Evolutionary conservation across 2,113 vertebrate species (phyloP).

Genomic region (Recurvirostra avosetta): DNA sequence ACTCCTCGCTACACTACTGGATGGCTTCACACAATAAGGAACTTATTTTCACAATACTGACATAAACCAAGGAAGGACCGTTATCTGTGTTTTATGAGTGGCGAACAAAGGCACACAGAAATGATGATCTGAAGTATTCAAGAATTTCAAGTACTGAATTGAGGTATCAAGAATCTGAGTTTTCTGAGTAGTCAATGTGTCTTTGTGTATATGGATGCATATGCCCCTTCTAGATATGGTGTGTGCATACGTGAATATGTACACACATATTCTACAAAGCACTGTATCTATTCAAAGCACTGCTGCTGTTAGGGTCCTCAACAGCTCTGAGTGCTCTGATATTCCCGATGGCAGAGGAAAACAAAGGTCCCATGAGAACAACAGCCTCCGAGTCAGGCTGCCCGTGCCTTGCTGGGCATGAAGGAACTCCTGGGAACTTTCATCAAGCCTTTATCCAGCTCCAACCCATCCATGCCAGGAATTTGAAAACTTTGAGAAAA

Average conservation of each 20-base stretch:
- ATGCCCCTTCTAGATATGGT: fast-evolving
- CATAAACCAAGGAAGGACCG: not conserved
- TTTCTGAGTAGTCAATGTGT: not conserved
- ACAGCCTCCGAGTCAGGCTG: fast-evolving
- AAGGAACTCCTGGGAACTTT: not conserved
- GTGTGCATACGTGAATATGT: not conserved
- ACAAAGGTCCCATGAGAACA: not conserved
- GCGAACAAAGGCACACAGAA: not conserved
- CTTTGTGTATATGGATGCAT: not conserved
- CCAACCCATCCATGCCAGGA: not conserved
- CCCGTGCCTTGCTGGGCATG: not conserved
- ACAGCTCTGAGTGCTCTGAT: not conserved
- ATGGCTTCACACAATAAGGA: not conserved
- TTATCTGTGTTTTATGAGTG: not conserved
- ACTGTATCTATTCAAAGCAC: not conserved
- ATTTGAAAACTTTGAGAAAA: not conserved
- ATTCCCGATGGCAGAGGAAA: not conserved
- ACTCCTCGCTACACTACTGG: not conserved
- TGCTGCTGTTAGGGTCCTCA: not conserved
- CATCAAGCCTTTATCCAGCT: not conserved
- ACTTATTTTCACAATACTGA: not conserved
- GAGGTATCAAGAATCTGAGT: not conserved
- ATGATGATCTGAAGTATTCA: not conserved
- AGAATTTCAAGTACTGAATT: not conserved
- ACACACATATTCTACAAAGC: not conserved